These are phyloP conservation scores for Indicator indicator DNA, from an alignment of 2,113 vertebrate genomes.

Conservation along the genomic window DNA sequence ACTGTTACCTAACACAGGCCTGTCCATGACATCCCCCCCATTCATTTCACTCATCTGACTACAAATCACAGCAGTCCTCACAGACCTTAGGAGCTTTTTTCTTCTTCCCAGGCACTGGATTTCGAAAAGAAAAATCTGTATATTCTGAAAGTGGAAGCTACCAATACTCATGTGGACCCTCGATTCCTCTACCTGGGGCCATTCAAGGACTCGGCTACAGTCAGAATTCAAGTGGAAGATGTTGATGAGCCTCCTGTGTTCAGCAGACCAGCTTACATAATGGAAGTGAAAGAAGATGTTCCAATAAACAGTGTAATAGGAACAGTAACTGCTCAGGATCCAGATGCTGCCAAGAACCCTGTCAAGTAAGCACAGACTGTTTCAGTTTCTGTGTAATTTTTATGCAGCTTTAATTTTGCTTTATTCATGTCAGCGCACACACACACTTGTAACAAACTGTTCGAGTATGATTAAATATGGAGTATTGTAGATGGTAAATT, in stretches of 20 bases:
- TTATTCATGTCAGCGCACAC: background rate
- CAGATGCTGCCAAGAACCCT: constrained; percentile 84
- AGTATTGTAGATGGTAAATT: background rate
- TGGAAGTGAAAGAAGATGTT: constrained; percentile 91
- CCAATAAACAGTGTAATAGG: constrained; percentile 82
- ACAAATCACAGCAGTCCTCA: background rate
- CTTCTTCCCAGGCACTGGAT: constrained; percentile 83
- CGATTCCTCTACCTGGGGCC: constrained; percentile 87
- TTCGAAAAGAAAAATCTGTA: constrained; percentile 90
- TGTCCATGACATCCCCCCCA: background rate
- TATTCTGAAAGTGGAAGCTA: constrained; percentile 89
- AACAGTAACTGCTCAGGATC: constrained; percentile 87
- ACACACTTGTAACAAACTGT: background rate
- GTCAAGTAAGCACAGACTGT: constrained; percentile 84
- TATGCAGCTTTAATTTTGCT: background rate
- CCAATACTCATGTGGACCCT: constrained; percentile 85
- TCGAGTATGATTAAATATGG: background rate
- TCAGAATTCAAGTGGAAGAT: constrained; percentile 91
- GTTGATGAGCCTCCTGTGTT: constrained; percentile 93
- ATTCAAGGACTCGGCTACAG: constrained; percentile 87
- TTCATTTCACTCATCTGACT: background rate
- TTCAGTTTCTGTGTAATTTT: background rate
- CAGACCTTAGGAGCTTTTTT: background rate
- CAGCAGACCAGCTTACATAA: constrained; percentile 83
- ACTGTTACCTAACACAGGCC: background rate